Base-by-base conservation (phyloP, 2,888 invertebrate genomes). In the Azorinus chamasolen region DNA sequence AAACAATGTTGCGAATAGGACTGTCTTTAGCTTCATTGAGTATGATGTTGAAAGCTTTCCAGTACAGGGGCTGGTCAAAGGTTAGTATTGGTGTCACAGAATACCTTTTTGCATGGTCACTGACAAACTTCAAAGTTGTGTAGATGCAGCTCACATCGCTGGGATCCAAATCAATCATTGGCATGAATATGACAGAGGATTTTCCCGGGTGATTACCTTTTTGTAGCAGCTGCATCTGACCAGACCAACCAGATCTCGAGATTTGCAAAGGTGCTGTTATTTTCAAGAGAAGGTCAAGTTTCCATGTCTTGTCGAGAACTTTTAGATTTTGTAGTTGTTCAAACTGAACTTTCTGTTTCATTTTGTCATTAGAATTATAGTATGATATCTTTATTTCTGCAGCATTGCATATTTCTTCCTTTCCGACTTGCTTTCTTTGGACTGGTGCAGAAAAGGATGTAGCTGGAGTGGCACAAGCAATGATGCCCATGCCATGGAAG, bases 401-500 rank as follows among this genome's bases (percentile, higher is more conserved):
- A n/a, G n/a, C n/a, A n/a, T n/a, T n/a, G n/a, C n/a, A n/a, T n/a
- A n/a, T n/a, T n/a, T n/a, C n/a, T n/a, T n/a, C n/a, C n/a, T n/a
- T n/a, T n/a, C n/a, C n/a, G n/a, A n/a, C n/a, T n/a, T n/a, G n/a
- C n/a, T n/a, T n/a, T n/a, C n/a, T n/a, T n/a, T n/a, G n/a, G n/a
- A n/a, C n/a, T n/a, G n/a, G n/a, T n/a, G n/a, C n/a, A n/a, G n/a
- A n/a, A n/a, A n/a, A n/a, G n/a, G n/a, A n/a, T n/a, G n/a, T n/a
- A n/a, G n/a, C 78, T 25, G 86, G 87, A 22, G 83, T 82, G 8
- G 79, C 39, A 22, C 65, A 54, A 14, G 82, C 81, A 24, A 87
- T 85, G n/a, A 85, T 81, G 2, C 83, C 83, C 80, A 86, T 84
- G 2, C 83, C 84, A 69, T 82, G 86, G 53, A 85, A 85, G n/a